Base-by-base conservation (phyloP, 2,113 vertebrate species). In the Glaucomys volans region DNA sequence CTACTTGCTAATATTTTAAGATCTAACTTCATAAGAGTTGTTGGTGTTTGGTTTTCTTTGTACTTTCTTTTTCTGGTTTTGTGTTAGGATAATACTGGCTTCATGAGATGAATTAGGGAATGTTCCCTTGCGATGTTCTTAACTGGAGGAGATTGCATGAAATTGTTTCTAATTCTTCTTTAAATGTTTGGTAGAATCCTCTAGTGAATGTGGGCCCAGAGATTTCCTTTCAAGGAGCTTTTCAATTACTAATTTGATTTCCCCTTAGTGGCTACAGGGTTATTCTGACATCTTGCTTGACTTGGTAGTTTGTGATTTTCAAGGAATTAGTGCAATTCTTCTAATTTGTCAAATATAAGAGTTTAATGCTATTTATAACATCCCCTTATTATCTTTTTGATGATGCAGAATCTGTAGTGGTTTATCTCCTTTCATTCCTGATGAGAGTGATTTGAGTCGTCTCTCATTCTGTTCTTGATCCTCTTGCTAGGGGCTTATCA, bases 141-240 rank as follows among this genome's bases (percentile, higher is more conserved):
- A 47, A 28, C 35, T 32, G 40, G 2, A 81, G 28, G 20, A 69
- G n/a, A 87, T n/a, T n/a, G 40, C 30, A 9, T 69, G 87, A 91
- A 91, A 44, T 42, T 91, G 57, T 2, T 90, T 24, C 50, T 71
- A 82, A 62, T 87, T 94, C n/a, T 67, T 92, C 1, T 87, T 87
- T 42, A 75, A 86, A 75, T 81, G 47, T 59, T 66, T 91, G 76
- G 20, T 62, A 64, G 13, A 62, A 26, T 83, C 69, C 52, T 83
- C 40, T 37, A 69, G 59, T 32, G 91, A 88, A 79, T 64, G 52
- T 71, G n/a, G 8, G 20, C 40, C 40, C 80, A 35, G n/a, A 75
- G 22, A 87, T 74, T 93, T 71, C 42, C 74, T 80, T 90, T 47
- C 22, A 35, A 44, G 18, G 42, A n/a, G 20, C 2, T 76, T 94